Evolutionary conservation across 2,797 vertebrate species (phyloP), one percentile per base, ranked within the genome.

Genomic region (Tadarida brasiliensis): DNA sequence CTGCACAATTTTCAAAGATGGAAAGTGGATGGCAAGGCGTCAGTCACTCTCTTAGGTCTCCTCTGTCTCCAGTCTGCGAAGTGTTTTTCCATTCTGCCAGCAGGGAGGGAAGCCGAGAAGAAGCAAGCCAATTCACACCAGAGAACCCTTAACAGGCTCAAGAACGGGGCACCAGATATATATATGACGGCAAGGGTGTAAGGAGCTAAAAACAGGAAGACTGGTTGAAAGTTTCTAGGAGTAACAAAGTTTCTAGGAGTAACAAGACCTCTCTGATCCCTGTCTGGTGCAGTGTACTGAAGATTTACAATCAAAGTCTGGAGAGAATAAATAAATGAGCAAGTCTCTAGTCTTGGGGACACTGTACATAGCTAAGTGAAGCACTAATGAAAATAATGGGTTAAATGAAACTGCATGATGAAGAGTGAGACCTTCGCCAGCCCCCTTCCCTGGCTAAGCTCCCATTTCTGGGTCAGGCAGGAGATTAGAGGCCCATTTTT

Each of bases 21-120:
- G 77, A 82, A 87, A 94, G 70, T 68, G 24, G 90, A 85, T 57
- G 65, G 74, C 87, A 82, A 90, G 67, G 78, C 30, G 61, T 15
- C 71, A 47, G n/a, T n/a, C n/a, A n/a, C n/a, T n/a, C 73, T 63
- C 76, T 83, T 73, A 10, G 39, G 63, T 93, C 91, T 91, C 78
- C 59, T 95, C 85, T 87, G 59, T 80, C 57, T 90, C 88, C 57
- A 93, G 59, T 90, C 87, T 80, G 44, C 83, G 78, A 85, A 87
- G 67, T 76, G 47, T 39, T 92, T 78, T 93, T 87, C 95, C 77
- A 85, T 68, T 81, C 88, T 74, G 56, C 63, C 39, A 91, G 47
- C 78, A 95, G 82, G 74, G 57, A 96, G 5, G 22, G 28, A 82
- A 59, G 67, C 95, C 86, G 93, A 85, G 33, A 87, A 92, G 81